These are phyloP conservation scores for Cheirogaleus medius DNA, from an alignment of 2,113 vertebrate genomes.

Conservation along the genomic window DNA sequence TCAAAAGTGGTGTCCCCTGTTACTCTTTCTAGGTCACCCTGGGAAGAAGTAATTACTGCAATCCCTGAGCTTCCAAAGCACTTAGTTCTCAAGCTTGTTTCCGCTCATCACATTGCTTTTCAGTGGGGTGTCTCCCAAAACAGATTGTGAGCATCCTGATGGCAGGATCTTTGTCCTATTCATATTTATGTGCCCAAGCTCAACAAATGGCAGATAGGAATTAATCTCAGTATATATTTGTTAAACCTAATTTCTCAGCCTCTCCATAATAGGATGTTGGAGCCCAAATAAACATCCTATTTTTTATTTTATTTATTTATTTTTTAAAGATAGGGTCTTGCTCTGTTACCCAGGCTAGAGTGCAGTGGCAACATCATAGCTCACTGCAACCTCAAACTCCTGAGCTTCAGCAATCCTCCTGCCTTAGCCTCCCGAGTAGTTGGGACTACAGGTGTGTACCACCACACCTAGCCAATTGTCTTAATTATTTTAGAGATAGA, in stretches of 20 bases:
- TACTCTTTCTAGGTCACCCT: not conserved
- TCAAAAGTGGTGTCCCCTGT: not conserved
- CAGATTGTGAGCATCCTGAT: not conserved
- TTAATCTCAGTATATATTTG: not conserved
- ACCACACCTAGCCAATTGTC: no score
- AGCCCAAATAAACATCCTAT: not conserved
- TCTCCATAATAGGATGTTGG: not conserved
- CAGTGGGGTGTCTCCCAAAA: not conserved
- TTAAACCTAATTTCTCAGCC: not conserved
- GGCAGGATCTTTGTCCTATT: not conserved
- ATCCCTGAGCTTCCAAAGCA: not conserved
- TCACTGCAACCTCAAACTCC: no score
- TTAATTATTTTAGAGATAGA: no score
- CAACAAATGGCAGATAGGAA: not conserved
- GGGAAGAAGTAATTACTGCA: not conserved
- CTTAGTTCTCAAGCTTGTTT: not conserved
- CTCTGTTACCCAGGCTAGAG: no score
- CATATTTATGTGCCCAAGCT: not conserved
- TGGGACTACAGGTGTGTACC: no score
- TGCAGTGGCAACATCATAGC: no score
- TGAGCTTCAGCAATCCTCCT: no score
- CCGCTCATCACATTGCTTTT: not conserved
- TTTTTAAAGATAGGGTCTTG: no score
- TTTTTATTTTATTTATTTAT: no score
- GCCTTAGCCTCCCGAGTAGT: no score